Evolutionary conservation across 2,113 vertebrate genomes (phyloP).

Genomic region (Brienomyrus brachyistius): DNA sequence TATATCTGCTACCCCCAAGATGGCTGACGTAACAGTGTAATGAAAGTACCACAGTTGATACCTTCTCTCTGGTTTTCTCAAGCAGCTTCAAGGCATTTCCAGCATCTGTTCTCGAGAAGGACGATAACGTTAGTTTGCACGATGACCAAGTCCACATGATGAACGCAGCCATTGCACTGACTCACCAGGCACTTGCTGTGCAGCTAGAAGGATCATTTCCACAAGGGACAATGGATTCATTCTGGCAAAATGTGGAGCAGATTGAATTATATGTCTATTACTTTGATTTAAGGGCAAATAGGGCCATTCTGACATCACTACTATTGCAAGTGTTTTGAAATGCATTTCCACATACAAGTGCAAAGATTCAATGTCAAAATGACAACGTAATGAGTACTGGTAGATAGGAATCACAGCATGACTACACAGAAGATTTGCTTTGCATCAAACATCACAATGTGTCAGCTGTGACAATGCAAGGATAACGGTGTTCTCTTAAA

Average conservation of each 20-base stretch:
- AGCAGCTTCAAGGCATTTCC: slow-evolving; percentile 16
- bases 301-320: not conserved
- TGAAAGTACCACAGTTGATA: not conserved
- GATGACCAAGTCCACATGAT: not conserved
- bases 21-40: not conserved
- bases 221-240: slow-evolving; percentile 31
- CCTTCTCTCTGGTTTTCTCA: slow-evolving; percentile 33
- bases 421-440: not conserved
- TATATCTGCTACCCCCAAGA: no score
- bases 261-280: not conserved
- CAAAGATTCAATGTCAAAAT: not conserved
- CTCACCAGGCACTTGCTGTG: slow-evolving; percentile 26
- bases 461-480: not conserved
- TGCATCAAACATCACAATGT: not conserved
- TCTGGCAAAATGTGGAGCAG: slow-evolving; percentile 7
- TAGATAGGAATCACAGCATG: not conserved
- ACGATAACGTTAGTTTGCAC: not conserved
- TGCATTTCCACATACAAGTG: not conserved
- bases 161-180: not conserved
- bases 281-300: not conserved
- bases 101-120: slow-evolving; percentile 17
- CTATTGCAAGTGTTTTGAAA: not conserved
- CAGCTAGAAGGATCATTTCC: slow-evolving; percentile 26
- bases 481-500: not conserved
- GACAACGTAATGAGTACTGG: not conserved